Evolutionary conservation across 2,888 invertebrate genomes (phyloP).

Genomic region (Sesia apiformis): DNA sequence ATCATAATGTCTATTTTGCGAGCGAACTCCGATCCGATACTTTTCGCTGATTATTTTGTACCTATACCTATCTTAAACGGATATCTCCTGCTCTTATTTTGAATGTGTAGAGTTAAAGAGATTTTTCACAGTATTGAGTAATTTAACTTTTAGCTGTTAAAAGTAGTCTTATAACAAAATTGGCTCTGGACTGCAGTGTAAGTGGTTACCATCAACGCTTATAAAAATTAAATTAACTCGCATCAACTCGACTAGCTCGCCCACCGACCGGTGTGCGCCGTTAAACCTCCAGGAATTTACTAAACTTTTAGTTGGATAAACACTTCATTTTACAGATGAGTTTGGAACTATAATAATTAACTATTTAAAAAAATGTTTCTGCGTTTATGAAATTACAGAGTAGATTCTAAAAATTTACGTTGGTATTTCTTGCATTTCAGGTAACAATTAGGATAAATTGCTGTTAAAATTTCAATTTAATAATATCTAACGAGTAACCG

Average conservation of each 20-base stretch:
- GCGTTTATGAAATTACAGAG: too few species aligned
- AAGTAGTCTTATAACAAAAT: neutral
- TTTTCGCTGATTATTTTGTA: conserved; percentile 22
- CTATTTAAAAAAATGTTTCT: too few species aligned
- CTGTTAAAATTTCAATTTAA: too few species aligned
- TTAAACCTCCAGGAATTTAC: neutral
- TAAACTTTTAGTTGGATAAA: neutral
- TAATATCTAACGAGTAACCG: conserved; percentile 6
- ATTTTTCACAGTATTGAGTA: neutral
- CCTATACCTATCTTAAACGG: neutral
- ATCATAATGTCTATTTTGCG: conserved; percentile 46
- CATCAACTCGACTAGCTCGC: neutral
- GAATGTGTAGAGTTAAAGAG: neutral
- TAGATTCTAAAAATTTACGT: too few species aligned
- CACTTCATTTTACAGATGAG: neutral
- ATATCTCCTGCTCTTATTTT: too few species aligned
- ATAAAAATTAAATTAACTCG: neutral
- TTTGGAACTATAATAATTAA: too few species aligned
- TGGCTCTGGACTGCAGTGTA: neutral
- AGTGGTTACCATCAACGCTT: neutral
- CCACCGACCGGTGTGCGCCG: neutral
- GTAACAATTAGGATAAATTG: too few species aligned
- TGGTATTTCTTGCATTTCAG: too few species aligned
- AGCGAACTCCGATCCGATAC: conserved; percentile 24
- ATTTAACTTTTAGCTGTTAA: neutral